Evolutionary conservation across 2,113 vertebrate species (phyloP).

Genomic region (Tyto alba): DNA sequence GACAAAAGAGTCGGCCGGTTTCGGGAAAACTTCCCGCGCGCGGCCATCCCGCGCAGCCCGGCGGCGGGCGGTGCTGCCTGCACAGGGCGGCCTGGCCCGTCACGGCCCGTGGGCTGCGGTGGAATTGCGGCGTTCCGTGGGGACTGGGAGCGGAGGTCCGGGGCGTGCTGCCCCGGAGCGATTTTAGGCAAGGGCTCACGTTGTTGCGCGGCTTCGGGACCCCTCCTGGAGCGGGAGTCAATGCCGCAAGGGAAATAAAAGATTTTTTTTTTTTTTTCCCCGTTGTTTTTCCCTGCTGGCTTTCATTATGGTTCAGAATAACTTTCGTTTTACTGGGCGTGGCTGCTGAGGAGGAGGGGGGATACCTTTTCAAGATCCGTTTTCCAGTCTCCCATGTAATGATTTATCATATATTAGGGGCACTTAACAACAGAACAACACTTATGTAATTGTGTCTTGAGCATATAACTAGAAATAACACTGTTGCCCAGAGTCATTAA

Average conservation of each 20-base stretch:
- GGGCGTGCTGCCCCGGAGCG: background rate
- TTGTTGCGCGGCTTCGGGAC: fast-evolving
- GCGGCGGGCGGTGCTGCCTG: background rate
- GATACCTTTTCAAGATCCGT: background rate
- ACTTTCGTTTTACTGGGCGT: background rate
- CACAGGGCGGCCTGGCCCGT: background rate
- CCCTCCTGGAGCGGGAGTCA: fast-evolving
- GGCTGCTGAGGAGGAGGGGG: background rate
- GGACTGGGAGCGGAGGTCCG: fast-evolving
- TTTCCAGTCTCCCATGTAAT: background rate
- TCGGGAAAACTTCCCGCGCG: background rate
- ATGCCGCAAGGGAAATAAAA: background rate
- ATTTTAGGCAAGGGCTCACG: background rate
- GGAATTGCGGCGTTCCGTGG: background rate
- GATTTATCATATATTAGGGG: fast-evolving
- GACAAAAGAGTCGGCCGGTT: background rate
- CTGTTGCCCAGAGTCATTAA: background rate
- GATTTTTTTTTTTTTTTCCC: background rate
- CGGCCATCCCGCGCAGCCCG: no score
- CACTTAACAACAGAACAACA: background rate
- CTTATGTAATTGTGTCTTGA: background rate
- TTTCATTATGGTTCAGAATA: background rate
- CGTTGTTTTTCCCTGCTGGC: background rate
- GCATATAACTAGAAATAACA: background rate
- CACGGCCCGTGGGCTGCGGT: no score